Evolutionary conservation across 53 echinoderm and acorn worm species (phyloP), one percentile per base, ranked within the genome.

Genomic region (Astropecten irregularis): DNA sequence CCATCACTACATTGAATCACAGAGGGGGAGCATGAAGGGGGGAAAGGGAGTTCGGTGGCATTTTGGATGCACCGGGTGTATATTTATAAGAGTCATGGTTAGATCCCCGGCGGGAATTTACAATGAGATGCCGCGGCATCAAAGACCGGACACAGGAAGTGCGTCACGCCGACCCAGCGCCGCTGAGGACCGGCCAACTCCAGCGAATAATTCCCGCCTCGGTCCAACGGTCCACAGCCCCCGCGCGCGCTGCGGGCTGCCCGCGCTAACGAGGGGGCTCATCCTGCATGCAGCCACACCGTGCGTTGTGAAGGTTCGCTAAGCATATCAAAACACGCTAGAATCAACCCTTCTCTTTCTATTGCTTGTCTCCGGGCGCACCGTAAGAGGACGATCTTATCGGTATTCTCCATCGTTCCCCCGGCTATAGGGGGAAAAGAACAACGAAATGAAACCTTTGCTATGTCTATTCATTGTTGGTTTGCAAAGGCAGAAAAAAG

Each of bases 61-160:
- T n/a, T n/a, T n/a, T n/a, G n/a, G n/a, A n/a, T n/a, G n/a, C n/a
- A n/a, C n/a, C n/a, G n/a, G n/a, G n/a, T n/a, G n/a, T n/a, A n/a
- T n/a, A n/a, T n/a, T n/a, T n/a, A n/a, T n/a, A n/a, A n/a, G n/a
- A n/a, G n/a, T n/a, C n/a, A n/a, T n/a, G n/a, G n/a, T n/a, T n/a
- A n/a, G n/a, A n/a, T n/a, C n/a, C n/a, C n/a, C n/a, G n/a, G n/a
- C n/a, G n/a, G n/a, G n/a, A n/a, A n/a, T n/a, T n/a, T n/a, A n/a
- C n/a, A n/a, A n/a, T n/a, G n/a, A n/a, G n/a, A n/a, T n/a, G n/a
- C n/a, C n/a, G n/a, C n/a, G n/a, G n/a, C n/a, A n/a, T n/a, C n/a
- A n/a, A n/a, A n/a, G 30, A 42, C 79, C 32, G 79, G 62, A 13
- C n/a, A 31, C 31, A 60, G 79, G 79, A 79, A 79, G 79, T 79